Percentiles rank a stretch among this genome's conserved stretches.
Conservation (phyloP, 2,888 invertebrate species). For the Patella caerulea region DNA sequence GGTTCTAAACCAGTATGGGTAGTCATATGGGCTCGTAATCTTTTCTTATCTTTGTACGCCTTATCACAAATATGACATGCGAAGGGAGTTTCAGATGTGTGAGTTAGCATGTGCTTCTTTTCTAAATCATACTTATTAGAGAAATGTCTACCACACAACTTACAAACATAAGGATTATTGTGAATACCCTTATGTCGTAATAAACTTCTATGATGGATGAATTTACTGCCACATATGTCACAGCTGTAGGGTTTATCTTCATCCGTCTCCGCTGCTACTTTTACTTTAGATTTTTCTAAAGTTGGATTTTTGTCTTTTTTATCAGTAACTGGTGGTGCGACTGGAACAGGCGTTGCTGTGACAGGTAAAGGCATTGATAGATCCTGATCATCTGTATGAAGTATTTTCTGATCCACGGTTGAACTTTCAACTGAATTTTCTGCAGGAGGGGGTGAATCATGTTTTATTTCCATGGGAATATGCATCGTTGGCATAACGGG, state of each 20-base stretch:
- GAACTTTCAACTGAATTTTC: not conserved
- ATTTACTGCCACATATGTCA: slow-evolving; percentile 9
- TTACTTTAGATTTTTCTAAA: not conserved
- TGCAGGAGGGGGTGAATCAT: not conserved
- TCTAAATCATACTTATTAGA: slow-evolving; percentile 8
- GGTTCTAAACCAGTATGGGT: not conserved
- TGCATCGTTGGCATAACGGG: not conserved
- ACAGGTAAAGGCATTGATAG: not conserved
- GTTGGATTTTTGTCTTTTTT: not conserved
- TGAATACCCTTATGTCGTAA: slow-evolving; percentile 3
- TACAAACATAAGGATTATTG: not conserved
- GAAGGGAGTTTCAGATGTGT: not conserved
- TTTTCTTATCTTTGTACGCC: slow-evolving; percentile 9
- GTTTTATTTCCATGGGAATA: not conserved
- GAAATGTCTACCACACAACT: slow-evolving; percentile 9
- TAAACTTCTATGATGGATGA: slow-evolving; percentile 10
- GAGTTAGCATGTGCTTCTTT: slow-evolving; percentile 8
- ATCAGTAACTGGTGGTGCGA: not conserved
- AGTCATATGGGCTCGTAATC: slow-evolving; percentile 5
- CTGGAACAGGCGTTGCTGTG: not conserved
- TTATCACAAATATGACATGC: slow-evolving; percentile 6
- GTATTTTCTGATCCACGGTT: not conserved
- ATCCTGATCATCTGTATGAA: not conserved
- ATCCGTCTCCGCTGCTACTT: not conserved
- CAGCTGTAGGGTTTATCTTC: slow-evolving; percentile 6